Evolutionary conservation across 23 tunicate genomes (phyloP).

Genomic region (Halocynthia roretzi): DNA sequence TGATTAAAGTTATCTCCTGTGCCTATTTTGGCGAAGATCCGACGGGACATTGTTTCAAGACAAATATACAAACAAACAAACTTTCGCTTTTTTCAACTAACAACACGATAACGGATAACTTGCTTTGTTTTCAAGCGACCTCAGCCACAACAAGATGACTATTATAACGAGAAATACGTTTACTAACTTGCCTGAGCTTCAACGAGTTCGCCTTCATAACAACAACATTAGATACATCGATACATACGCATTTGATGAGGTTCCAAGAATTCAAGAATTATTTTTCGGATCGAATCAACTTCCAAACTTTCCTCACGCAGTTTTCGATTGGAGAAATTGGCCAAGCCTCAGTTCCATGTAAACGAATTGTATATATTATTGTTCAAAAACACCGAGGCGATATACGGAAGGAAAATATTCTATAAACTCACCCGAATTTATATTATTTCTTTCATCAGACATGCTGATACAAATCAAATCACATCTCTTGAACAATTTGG

Average conservation of each 20-base stretch:
- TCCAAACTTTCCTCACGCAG: constrained; percentile 24
- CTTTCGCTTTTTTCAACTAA: too few species aligned
- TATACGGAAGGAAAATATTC: too few species aligned
- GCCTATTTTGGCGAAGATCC: too few species aligned
- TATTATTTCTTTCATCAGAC: background rate
- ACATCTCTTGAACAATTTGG: constrained; percentile 15
- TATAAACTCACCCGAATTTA: background rate
- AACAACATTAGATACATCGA: constrained; percentile 22
- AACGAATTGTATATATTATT: background rate
- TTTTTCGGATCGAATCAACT: constrained; percentile 10
- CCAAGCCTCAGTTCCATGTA: constrained; percentile 8
- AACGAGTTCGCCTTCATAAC: constrained; percentile 25
- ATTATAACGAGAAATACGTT: constrained; percentile 1
- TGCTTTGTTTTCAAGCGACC: constrained; percentile 1
- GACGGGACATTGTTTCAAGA: too few species aligned
- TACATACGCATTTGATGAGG: constrained; percentile 15
- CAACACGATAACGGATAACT: too few species aligned
- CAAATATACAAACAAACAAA: too few species aligned
- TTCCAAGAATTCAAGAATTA: constrained; percentile 13
- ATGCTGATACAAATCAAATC: constrained; percentile 26
- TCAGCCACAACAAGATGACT: constrained; percentile 32
- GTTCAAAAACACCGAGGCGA: too few species aligned
- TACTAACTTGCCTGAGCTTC: background rate
- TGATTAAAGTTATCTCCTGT: too few species aligned
- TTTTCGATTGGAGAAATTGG: constrained; percentile 28